Conservation (phyloP, 2,113 vertebrate genomes). For the Proteles cristata region DNA sequence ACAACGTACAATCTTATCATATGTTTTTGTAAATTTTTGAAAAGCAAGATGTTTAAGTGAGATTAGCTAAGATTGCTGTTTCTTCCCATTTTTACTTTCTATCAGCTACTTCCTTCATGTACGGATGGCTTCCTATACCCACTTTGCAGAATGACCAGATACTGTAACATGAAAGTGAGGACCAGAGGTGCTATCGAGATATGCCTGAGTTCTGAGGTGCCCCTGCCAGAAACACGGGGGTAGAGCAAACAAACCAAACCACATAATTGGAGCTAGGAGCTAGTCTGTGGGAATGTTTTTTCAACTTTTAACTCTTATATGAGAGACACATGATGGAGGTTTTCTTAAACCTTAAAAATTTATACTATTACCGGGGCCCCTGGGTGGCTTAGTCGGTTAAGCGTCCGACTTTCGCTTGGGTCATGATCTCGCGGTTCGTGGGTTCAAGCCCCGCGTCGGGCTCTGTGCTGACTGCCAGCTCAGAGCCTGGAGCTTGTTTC, state of each 20-base stretch:
- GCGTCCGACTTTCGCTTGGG: too few relatives aligned
- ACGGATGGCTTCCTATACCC: not conserved
- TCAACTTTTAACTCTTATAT: not conserved
- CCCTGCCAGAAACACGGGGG: not conserved
- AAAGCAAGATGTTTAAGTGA: not conserved
- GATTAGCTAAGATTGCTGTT: not conserved
- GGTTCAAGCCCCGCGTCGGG: too few relatives aligned
- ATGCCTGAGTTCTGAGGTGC: not conserved
- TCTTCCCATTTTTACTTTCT: not conserved
- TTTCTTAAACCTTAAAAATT: not conserved
- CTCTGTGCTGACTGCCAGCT: too few relatives aligned
- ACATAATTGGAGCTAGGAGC: not conserved
- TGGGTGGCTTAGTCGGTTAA: too few relatives aligned
- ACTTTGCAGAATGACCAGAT: not conserved
- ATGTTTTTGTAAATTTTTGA: not conserved
- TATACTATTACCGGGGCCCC: not conserved
- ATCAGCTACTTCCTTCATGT: not conserved
- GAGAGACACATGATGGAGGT: not conserved
- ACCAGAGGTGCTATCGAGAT: not conserved
- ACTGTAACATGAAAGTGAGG: not conserved
- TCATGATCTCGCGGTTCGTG: too few relatives aligned
- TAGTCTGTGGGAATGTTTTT: not conserved
- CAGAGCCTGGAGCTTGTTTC: too few relatives aligned
- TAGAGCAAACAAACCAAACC: not conserved
- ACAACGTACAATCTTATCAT: fast-evolving